A percentile compares a stretch with the other conserved stretches of the same genome.
phyloP scores from a whole-genome alignment of 2,797 vertebrate genomes.

The Salmo trutta region DNA sequence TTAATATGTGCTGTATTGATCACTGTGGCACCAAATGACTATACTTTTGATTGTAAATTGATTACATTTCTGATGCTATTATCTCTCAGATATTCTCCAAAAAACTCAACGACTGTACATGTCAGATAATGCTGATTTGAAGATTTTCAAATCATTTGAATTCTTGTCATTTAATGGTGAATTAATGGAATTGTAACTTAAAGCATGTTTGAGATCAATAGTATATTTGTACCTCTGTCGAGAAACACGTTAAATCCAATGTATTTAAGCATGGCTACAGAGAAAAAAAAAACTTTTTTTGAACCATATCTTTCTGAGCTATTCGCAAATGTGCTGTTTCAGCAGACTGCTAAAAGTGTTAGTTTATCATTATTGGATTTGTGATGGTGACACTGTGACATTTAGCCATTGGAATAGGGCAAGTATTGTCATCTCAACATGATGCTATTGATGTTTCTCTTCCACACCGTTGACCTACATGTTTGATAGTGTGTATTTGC shows the following conservation, averaged over 20 bases:
- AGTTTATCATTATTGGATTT: constrained; percentile 66
- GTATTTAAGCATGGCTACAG: neutral
- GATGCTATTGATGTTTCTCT: constrained; percentile 66
- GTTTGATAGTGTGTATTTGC: constrained; percentile 63
- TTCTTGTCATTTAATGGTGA: constrained; percentile 64
- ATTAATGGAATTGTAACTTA: constrained; percentile 66
- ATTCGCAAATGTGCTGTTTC: too few species aligned
- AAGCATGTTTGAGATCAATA: constrained; percentile 55
- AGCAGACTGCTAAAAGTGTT: constrained; percentile 41
- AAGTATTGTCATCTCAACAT: constrained; percentile 68
- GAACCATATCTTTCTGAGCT: neutral
- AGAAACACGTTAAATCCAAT: neutral
- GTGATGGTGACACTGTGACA: constrained; percentile 75
- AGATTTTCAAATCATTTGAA: constrained; percentile 54
- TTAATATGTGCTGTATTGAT: constrained; percentile 39
- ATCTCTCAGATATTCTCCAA: constrained; percentile 47
- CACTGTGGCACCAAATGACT: constrained; percentile 53
- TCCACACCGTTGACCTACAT: constrained; percentile 55
- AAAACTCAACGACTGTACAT: constrained; percentile 45
- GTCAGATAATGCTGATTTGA: constrained; percentile 57
- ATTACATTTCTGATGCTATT: constrained; percentile 58
- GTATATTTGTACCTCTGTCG: constrained; percentile 51
- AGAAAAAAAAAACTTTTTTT: neutral
- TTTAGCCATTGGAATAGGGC: constrained; percentile 56
- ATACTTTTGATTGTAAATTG: constrained; percentile 57